Percentiles rank a stretch among this genome's conserved stretches.
Conservation (phyloP, 1,140 invertebrate species). For the Xylocopa sonorina region DNA sequence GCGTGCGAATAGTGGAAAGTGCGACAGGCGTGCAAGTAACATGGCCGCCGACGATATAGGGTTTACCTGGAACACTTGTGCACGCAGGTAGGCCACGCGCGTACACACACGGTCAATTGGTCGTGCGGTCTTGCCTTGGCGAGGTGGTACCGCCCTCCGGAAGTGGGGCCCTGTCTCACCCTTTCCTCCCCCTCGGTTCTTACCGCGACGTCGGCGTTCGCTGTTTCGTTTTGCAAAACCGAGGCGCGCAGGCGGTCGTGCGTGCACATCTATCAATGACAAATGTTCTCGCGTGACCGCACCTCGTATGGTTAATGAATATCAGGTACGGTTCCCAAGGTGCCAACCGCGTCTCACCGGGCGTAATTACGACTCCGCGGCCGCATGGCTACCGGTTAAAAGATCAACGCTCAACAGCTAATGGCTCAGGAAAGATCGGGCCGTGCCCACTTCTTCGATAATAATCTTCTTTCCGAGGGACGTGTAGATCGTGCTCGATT, state of each 20-base stretch:
- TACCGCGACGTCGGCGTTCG: conserved; percentile 2
- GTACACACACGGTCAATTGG: conserved; percentile 69
- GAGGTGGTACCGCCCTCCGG: conserved; percentile 76
- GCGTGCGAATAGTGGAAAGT: conserved; percentile 29
- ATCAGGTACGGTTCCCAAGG: conserved; percentile 55
- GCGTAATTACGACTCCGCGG: conserved; percentile 55
- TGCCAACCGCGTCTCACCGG: conserved; percentile 61
- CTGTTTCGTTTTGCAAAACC: background rate
- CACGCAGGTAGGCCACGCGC: conserved; percentile 54
- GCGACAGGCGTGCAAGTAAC: conserved; percentile 55
- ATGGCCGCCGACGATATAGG: conserved; percentile 63
- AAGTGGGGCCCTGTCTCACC: conserved; percentile 71
- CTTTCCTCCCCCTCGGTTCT: conserved; percentile 45
- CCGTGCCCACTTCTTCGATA: conserved; percentile 8
- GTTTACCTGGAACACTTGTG: conserved; percentile 65
- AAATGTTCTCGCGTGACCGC: conserved; percentile 66
- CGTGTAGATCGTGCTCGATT: conserved; percentile 15
- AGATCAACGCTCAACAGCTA: conserved; percentile 33
- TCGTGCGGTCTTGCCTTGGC: conserved; percentile 59
- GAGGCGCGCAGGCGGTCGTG: background rate
- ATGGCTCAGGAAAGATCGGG: conserved; percentile 10
- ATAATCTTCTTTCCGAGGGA: conserved; percentile 14
- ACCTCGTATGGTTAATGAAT: conserved; percentile 62
- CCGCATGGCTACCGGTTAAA: conserved; percentile 6
- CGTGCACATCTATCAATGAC: conserved; percentile 53